Conservation (phyloP, 2,888 invertebrate genomes). For the Psylliodes chrysocephalus region DNA sequence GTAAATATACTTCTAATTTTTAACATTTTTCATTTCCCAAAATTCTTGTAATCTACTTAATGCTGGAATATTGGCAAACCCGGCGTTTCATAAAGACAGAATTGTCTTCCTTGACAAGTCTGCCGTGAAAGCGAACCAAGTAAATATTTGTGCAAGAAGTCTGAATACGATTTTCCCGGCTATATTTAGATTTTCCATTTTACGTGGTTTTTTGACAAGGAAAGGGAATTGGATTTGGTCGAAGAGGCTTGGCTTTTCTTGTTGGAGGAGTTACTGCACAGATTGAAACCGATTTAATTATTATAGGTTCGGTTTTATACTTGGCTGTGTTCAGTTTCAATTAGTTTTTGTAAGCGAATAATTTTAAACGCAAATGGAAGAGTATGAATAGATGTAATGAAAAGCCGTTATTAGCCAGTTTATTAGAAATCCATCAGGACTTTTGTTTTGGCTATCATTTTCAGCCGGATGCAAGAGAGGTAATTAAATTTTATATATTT, state of each 20-base stretch:
- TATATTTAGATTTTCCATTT: constrained; percentile 11
- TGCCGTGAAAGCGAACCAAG: background rate
- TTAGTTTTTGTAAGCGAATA: too few species aligned
- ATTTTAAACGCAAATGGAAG: too few species aligned
- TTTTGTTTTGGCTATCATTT: too few species aligned
- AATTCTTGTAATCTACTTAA: constrained; percentile 18
- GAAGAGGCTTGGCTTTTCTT: background rate
- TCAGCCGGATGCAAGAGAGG: too few species aligned
- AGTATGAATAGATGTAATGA: too few species aligned
- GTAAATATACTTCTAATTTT: constrained; percentile 3
- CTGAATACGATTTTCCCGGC: constrained; percentile 4
- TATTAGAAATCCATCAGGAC: too few species aligned
- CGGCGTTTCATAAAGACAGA: background rate
- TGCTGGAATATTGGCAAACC: background rate
- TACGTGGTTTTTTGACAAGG: background rate
- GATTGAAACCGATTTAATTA: background rate
- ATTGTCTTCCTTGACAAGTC: background rate
- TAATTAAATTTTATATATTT: too few species aligned
- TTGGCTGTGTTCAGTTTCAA: too few species aligned
- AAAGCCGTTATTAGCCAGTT: too few species aligned
- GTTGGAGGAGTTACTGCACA: background rate
- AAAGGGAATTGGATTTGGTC: background rate
- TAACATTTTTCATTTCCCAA: constrained; percentile 16
- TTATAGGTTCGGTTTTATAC: too few species aligned
- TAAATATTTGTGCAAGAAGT: constrained; percentile 16